Conservation (phyloP, 2,113 vertebrate species). For the human region GRCh38 chr13:22063501-22064000, state of each 20-base stretch:
- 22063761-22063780: fast-evolving
- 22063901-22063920: background rate
- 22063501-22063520: background rate
- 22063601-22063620: no score
- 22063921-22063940: background rate
- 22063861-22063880: background rate
- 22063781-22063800: background rate
- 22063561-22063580: background rate
- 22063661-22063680: background rate
- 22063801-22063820: fast-evolving
- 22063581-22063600: background rate
- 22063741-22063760: background rate
- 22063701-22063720: background rate
- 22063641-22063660: background rate
- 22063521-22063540: background rate
- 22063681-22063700: background rate
- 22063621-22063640: background rate
- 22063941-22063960: background rate
- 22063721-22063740: fast-evolving
- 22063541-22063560: background rate
- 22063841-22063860: background rate
- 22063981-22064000: background rate
- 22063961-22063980: background rate
- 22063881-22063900: background rate
- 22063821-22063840: background rate